Evolutionary conservation across 2,113 vertebrate genomes (phyloP).

Genomic region (Plestiodon gilberti): DNA sequence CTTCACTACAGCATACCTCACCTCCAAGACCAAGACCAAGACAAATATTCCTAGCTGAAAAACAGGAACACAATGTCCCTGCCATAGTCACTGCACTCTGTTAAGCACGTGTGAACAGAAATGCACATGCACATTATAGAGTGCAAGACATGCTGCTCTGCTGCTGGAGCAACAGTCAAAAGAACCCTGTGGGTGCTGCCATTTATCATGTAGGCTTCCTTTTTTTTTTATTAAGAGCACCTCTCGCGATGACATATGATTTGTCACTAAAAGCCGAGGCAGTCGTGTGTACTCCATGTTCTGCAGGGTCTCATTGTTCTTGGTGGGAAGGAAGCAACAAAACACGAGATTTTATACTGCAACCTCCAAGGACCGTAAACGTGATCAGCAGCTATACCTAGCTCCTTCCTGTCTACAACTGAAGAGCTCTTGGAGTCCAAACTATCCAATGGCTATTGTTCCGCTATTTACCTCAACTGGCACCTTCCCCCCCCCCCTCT

Average conservation of each 20-base stretch:
- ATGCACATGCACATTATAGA: neutral
- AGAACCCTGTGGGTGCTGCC: conserved; percentile 33
- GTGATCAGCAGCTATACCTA: too few species aligned
- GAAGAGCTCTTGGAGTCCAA: too few species aligned
- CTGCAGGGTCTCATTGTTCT: conserved; percentile 27
- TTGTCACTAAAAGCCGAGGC: conserved; percentile 17
- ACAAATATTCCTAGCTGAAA: neutral
- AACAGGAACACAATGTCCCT: neutral
- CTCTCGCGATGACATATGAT: neutral
- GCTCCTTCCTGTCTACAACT: too few species aligned
- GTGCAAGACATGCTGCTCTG: neutral
- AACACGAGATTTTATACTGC: neutral
- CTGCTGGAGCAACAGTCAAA: conserved; percentile 18
- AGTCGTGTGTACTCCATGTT: neutral
- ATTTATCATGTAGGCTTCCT: conserved; percentile 22
- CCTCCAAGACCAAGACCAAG: neutral
- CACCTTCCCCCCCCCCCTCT: too few species aligned
- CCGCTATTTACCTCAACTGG: too few species aligned
- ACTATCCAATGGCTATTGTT: too few species aligned
- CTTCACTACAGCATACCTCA: neutral
- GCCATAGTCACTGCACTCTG: neutral
- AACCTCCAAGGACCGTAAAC: neutral
- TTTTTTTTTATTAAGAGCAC: conserved; percentile 42
- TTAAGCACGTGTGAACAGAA: too few species aligned
- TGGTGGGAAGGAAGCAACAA: neutral